These are phyloP conservation scores for Acanthosepion pharaonis DNA, from an alignment of 2,888 invertebrate species.

Conservation along the genomic window DNA sequence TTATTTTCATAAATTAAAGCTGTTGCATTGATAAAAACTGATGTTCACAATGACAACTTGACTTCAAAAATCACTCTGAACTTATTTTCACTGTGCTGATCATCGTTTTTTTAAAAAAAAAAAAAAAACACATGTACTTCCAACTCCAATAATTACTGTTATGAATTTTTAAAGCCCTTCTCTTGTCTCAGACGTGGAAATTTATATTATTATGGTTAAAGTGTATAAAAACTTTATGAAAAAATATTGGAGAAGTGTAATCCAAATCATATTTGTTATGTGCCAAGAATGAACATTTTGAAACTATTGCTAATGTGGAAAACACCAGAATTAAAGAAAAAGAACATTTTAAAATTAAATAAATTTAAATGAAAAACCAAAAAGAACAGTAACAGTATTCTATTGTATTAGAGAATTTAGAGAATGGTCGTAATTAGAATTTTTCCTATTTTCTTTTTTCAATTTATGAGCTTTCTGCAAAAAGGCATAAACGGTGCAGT, in stretches of 20 bases:
- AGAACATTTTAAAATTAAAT: neutral
- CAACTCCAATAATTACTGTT: neutral
- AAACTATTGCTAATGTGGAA: neutral
- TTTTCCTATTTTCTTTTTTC: neutral
- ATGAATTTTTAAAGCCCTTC: neutral
- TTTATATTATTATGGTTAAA: slow-evolving; percentile 16
- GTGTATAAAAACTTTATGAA: neutral
- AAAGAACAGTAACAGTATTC: neutral
- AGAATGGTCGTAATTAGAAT: neutral
- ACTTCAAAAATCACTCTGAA: no score
- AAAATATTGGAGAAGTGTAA: neutral
- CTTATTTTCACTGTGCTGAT: no score
- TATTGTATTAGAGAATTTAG: no score
- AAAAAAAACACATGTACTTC: neutral
- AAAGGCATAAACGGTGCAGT: neutral
- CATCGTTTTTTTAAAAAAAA: neutral
- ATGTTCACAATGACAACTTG: no score
- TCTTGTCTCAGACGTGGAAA: neutral
- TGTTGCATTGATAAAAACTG: no score
- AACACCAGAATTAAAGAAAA: neutral
- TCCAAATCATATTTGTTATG: neutral
- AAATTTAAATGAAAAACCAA: neutral
- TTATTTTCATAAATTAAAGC: no score
- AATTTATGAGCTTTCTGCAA: neutral
- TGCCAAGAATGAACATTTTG: neutral